Evolutionary conservation across 2,113 vertebrate species (phyloP).

Genomic region (Corythoichthys intestinalis): DNA sequence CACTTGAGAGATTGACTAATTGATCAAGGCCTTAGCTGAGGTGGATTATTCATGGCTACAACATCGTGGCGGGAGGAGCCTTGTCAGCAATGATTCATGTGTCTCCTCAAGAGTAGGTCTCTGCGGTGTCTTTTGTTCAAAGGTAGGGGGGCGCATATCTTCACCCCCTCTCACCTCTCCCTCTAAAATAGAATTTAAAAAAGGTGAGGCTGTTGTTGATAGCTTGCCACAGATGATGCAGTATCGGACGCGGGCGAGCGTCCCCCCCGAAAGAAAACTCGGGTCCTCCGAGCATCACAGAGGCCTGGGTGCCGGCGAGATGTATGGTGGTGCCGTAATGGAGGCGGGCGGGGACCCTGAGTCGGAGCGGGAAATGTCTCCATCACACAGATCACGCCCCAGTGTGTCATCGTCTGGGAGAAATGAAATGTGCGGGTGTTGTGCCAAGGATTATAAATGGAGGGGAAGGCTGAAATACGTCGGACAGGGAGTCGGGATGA

Average conservation of each 20-base stretch:
- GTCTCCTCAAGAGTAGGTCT: conserved; percentile 54
- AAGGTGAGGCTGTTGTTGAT: conserved; percentile 63
- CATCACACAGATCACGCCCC: conserved; percentile 65
- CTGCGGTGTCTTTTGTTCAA: conserved; percentile 62
- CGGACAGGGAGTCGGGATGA: conserved; percentile 9
- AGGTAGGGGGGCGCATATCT: conserved; percentile 49
- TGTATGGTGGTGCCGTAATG: conserved; percentile 70
- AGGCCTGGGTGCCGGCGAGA: conserved; percentile 54
- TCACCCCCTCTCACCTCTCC: conserved; percentile 42
- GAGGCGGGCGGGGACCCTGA: conserved; percentile 61
- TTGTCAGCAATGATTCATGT: conserved; percentile 72
- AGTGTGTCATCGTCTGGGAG: conserved; percentile 39
- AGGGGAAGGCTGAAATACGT: conserved; percentile 35
- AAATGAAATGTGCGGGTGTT: conserved; percentile 53
- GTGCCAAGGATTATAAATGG: conserved; percentile 49
- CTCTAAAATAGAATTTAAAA: conserved; percentile 69
- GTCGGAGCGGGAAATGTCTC: conserved; percentile 65
- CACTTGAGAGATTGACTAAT: conserved; percentile 74
- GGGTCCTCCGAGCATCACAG: conserved; percentile 40
- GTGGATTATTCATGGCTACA: conserved; percentile 62
- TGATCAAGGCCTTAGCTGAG: conserved; percentile 67
- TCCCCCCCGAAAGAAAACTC: conserved; percentile 50
- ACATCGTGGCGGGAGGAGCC: conserved; percentile 50
- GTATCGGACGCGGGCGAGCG: conserved; percentile 50
- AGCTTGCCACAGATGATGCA: conserved; percentile 72